Percentiles rank a stretch among this genome's conserved stretches.
These are phyloP conservation scores for Eulacestoma nigropectus DNA, from an alignment of 2,113 vertebrate genomes.

Conservation along the genomic window DNA sequence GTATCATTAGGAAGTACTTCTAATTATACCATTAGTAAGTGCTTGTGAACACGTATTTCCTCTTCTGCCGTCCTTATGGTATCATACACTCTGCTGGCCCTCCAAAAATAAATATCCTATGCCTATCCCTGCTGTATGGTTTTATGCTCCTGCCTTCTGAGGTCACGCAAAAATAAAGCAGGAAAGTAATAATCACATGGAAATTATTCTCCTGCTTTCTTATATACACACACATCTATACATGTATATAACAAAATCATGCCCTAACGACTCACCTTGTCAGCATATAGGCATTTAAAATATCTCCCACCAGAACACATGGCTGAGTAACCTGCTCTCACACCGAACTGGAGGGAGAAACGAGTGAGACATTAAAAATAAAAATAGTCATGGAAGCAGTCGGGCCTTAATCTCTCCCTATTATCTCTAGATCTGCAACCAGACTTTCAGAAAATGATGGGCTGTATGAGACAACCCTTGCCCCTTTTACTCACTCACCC, in stretches of 20 bases:
- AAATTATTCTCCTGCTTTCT: not conserved
- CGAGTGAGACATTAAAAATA: not conserved
- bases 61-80: not conserved
- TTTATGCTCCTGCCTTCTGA: not conserved
- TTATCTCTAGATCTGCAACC: not conserved
- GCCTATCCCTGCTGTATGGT: not conserved
- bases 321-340: slow-evolving; percentile 25
- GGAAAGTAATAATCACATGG: not conserved
- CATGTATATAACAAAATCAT: not conserved
- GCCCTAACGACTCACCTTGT: slow-evolving; percentile 48
- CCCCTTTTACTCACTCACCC: slow-evolving; percentile 26
- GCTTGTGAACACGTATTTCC: not conserved
- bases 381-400: not conserved
- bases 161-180: not conserved
- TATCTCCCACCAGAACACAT: slow-evolving; percentile 20
- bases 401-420: not conserved
- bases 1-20: not conserved
- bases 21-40: not conserved
- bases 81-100: not conserved
- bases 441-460: not conserved
- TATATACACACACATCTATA: not conserved
- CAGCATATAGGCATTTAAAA: slow-evolving; percentile 22
- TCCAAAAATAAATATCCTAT: not conserved
- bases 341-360: not conserved
- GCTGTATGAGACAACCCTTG: not conserved